Evolutionary conservation across 2,797 vertebrate species (phyloP).

Genomic region (Brachymystax lenok): DNA sequence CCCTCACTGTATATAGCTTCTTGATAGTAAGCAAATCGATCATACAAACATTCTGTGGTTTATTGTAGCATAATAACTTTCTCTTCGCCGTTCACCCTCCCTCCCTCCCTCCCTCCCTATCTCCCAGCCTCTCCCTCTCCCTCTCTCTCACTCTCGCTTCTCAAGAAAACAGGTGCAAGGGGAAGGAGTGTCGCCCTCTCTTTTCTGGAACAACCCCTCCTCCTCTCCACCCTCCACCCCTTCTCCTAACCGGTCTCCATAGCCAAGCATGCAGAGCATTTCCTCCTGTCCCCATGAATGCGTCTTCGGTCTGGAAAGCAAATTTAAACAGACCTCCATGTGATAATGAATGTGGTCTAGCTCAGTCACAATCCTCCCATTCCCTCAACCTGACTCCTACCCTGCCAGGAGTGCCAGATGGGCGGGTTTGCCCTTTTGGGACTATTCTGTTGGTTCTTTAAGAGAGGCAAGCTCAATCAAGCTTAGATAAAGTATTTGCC

Average conservation of each 20-base stretch:
- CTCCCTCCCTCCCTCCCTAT: constrained; percentile 1
- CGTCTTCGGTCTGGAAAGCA: constrained; percentile 55
- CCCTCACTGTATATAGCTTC: too few relatives aligned
- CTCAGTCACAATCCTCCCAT: constrained; percentile 27
- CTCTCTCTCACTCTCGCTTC: constrained; percentile 32
- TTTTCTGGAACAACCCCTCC: not conserved
- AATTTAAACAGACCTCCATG: constrained; percentile 61
- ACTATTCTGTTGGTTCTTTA: too few relatives aligned
- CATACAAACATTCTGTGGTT: too few relatives aligned
- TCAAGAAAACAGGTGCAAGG: not conserved
- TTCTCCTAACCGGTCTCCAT: constrained; percentile 52
- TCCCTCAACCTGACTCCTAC: not conserved
- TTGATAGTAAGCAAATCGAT: too few relatives aligned
- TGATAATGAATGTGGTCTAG: constrained; percentile 51
- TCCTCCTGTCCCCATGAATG: constrained; percentile 64
- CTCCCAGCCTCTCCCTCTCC: constrained; percentile 7
- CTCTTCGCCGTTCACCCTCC: too few relatives aligned
- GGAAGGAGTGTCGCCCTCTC: not conserved
- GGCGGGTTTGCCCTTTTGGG: too few relatives aligned
- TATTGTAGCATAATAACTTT: too few relatives aligned
- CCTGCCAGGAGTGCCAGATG: too few relatives aligned
- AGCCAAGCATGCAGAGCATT: constrained; percentile 69
- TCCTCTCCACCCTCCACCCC: not conserved
- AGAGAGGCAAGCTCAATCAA: too few relatives aligned
- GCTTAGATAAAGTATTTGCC: too few relatives aligned